Conservation (phyloP, 1,140 invertebrate genomes). For the Tenebrio molitor region DNA sequence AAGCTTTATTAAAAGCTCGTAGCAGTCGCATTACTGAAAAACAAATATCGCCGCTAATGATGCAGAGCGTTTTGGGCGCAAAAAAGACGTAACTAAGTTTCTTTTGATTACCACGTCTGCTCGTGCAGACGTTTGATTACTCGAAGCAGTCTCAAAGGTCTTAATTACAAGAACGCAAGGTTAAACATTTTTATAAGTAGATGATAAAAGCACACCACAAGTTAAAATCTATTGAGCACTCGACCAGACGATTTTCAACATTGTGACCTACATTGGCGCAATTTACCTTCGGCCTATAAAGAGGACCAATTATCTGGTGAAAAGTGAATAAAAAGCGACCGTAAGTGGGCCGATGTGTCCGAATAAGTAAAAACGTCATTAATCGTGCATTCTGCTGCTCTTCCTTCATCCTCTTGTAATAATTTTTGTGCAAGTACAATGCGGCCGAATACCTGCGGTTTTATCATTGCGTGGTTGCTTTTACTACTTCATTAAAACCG, state of each 20-base stretch:
- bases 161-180: slow-evolving; percentile 12
- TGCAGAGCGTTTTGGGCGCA: not conserved
- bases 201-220: not conserved
- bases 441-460: slow-evolving; percentile 47
- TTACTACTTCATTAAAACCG: slow-evolving; percentile 49
- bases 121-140: slow-evolving; percentile 12
- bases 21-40: slow-evolving; percentile 18
- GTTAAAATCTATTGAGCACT: slow-evolving; percentile 15
- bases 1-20: slow-evolving; percentile 22
- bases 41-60: slow-evolving; percentile 28
- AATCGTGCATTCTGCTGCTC: slow-evolving; percentile 38
- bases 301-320: slow-evolving; percentile 35
- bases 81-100: slow-evolving; percentile 20
- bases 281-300: slow-evolving; percentile 33
- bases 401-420: slow-evolving; percentile 33
- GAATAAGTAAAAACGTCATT: slow-evolving; percentile 35
- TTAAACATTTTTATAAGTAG: slow-evolving; percentile 7
- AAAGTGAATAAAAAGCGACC: slow-evolving; percentile 26
- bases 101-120: slow-evolving; percentile 26
- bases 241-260: slow-evolving; percentile 10
- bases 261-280: slow-evolving; percentile 26
- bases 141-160: not conserved
- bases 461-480: slow-evolving; percentile 50
- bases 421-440: slow-evolving; percentile 29
- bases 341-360: slow-evolving; percentile 36